Percentiles rank a stretch among this genome's conserved stretches.
Evolutionary conservation across 2,113 vertebrate species (phyloP).

Genomic region (Oncorhynchus tshawytscha): DNA sequence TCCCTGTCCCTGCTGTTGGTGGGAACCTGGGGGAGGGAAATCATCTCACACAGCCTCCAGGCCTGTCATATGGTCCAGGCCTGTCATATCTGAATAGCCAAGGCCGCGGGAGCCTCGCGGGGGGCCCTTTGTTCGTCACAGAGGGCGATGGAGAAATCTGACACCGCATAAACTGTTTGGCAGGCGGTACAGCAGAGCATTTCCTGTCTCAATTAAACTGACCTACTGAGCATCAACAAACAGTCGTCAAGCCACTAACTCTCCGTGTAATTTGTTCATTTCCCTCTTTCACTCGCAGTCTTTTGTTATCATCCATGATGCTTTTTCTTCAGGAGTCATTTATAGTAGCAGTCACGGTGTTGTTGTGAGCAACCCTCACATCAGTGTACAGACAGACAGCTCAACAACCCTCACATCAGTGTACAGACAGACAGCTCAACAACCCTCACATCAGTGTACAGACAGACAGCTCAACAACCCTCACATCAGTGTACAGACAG

Average conservation of each 20-base stretch:
- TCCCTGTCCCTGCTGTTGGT: slow-evolving; percentile 26
- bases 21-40: slow-evolving; percentile 46
- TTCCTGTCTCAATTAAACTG: slow-evolving; percentile 23
- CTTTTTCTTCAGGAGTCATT: not conserved
- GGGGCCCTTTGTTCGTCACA: not conserved
- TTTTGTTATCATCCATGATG: not conserved
- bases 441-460: too few species aligned
- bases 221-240: not conserved
- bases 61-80: not conserved
- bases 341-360: not conserved
- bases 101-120: not conserved
- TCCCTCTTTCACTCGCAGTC: not conserved
- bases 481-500: too few species aligned
- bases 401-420: not conserved
- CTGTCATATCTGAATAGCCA: not conserved
- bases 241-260: not conserved
- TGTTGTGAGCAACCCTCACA: not conserved
- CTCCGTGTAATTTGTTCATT: not conserved
- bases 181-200: not conserved
- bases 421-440: too few species aligned
- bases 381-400: not conserved
- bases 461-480: too few species aligned
- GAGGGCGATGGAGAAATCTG: slow-evolving; percentile 5
- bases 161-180: slow-evolving; percentile 29
- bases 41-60: slow-evolving; percentile 32